Evolutionary conservation across 2,888 invertebrate species (phyloP).

Genomic region (Axea sp.): DNA sequence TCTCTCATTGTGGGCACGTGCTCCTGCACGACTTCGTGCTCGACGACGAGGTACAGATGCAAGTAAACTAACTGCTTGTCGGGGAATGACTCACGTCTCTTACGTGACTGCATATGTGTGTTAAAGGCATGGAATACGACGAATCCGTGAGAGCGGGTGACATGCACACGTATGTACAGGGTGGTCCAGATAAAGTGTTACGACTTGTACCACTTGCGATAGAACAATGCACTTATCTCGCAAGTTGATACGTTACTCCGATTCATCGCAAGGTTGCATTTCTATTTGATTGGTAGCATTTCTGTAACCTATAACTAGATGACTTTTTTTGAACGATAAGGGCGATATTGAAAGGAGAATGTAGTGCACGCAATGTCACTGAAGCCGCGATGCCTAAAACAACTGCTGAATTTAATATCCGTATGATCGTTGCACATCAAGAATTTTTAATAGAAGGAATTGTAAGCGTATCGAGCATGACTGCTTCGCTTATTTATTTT

Average conservation of each 20-base stretch:
- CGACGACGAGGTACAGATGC: conserved; percentile 52
- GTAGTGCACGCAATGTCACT: too few species aligned
- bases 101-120: conserved; percentile 47
- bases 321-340: conserved; percentile 1
- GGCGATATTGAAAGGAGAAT: conserved; percentile 1
- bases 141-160: conserved; percentile 42
- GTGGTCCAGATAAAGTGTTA: conserved; percentile 51
- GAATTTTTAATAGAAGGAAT: too few species aligned
- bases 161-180: conserved; percentile 31
- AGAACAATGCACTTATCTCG: conserved; percentile 52
- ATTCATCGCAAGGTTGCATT: conserved; percentile 30
- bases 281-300: conserved; percentile 7
- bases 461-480: too few species aligned
- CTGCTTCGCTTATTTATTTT: too few species aligned
- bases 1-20: conserved; percentile 42
- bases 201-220: conserved; percentile 34
- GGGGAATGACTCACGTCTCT: conserved; percentile 59
- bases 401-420: too few species aligned
- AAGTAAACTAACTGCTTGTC: conserved; percentile 62
- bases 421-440: too few species aligned
- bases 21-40: conserved; percentile 53
- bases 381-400: too few species aligned
- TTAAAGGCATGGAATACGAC: conserved; percentile 50
- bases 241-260: conserved; percentile 16
- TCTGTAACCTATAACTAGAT: conserved; percentile 6